These are phyloP conservation scores for Mimachlamys varia DNA, from an alignment of 2,888 invertebrate species.

Conservation along the genomic window DNA sequence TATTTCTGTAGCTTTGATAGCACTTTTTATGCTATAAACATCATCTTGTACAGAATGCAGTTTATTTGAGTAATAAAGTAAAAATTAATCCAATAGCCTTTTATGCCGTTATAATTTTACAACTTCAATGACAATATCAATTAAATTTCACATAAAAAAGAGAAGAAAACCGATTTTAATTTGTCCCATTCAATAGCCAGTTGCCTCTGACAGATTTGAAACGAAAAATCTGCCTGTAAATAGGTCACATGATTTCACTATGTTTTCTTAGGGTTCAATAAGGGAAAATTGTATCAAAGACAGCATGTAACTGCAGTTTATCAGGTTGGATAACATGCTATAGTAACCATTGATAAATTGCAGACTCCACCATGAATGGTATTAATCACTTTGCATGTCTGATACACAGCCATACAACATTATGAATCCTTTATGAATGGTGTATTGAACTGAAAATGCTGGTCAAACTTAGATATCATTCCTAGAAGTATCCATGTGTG, in stretches of 20 bases:
- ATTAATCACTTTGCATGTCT: background rate
- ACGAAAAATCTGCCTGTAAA: background rate
- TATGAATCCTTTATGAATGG: background rate
- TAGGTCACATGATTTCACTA: background rate
- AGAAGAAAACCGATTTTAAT: too few species aligned
- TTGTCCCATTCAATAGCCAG: conserved; percentile 4
- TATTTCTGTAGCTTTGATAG: background rate
- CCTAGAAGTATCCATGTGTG: background rate
- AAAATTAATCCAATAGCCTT: too few species aligned
- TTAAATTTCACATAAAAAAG: background rate
- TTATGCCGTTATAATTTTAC: too few species aligned
- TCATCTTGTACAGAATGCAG: too few species aligned
- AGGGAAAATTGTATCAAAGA: background rate
- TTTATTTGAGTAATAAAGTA: too few species aligned
- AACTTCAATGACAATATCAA: background rate
- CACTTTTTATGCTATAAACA: background rate
- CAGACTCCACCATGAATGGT: background rate
- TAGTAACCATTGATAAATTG: background rate
- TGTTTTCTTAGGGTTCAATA: background rate
- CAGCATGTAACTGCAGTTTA: background rate
- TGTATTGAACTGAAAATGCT: background rate
- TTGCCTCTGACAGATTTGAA: background rate
- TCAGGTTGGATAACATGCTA: background rate
- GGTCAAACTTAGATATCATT: background rate
- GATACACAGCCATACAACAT: background rate